phyloP scores from a whole-genome alignment of 2,888 invertebrate species.

The Argynnis bischoffii region DNA sequence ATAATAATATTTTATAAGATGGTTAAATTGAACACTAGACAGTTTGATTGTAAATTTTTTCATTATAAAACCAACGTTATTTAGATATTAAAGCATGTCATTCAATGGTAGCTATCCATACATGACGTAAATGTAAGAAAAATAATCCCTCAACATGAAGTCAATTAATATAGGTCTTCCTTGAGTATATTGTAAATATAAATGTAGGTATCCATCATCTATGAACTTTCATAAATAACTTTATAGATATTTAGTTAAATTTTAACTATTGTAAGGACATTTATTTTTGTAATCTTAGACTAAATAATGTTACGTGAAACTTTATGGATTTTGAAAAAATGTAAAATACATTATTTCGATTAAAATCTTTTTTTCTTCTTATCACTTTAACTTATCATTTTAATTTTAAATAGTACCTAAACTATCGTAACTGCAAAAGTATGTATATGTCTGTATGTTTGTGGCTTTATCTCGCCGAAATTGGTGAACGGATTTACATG shows the following conservation, averaged over 20 bases:
- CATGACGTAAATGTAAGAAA: conserved; percentile 18
- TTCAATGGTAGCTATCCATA: conserved; percentile 31
- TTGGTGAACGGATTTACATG: no score
- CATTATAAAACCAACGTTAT: not conserved
- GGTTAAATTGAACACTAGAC: no score
- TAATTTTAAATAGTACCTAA: not conserved
- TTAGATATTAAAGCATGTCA: conserved; percentile 18
- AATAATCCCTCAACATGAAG: conserved; percentile 43
- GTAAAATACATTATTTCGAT: conserved; percentile 70
- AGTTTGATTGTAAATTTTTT: not conserved
- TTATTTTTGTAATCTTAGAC: conserved; percentile 76
- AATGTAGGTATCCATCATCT: conserved; percentile 10
- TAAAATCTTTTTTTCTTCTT: conserved; percentile 40
- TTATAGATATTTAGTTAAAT: conserved; percentile 25
- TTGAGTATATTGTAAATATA: conserved; percentile 64
- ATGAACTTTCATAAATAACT: conserved; percentile 20
- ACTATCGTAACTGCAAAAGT: no score
- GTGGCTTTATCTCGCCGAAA: no score
- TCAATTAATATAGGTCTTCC: conserved; percentile 68
- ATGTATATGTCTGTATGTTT: no score
- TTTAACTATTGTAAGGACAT: conserved; percentile 51
- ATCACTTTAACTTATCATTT: not conserved
- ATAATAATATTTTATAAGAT: no score
- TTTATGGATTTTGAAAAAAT: conserved; percentile 64
- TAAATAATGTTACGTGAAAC: conserved; percentile 48